Conservation (phyloP, 2,797 vertebrate genomes). For the Hypotaenidia okinawae region DNA sequence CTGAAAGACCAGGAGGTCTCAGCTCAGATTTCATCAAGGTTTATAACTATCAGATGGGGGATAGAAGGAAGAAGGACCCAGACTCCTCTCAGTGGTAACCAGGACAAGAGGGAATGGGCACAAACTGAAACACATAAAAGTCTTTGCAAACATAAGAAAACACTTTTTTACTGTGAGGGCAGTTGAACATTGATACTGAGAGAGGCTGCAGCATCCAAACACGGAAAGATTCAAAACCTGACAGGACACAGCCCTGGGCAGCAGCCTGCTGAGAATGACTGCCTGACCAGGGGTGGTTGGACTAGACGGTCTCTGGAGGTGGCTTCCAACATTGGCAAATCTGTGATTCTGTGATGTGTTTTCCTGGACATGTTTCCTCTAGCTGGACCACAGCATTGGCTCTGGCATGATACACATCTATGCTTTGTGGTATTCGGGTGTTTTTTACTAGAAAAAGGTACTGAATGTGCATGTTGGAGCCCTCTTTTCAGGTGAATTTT, state of each 20-base stretch:
- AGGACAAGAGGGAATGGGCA: background rate
- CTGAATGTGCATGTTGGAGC: background rate
- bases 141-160: background rate
- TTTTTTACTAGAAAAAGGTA: background rate
- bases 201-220: background rate
- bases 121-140: background rate
- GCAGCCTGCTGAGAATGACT: background rate
- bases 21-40: background rate
- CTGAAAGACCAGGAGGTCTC: background rate
- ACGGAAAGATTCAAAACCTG: background rate
- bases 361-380: background rate
- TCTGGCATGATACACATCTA: background rate
- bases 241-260: background rate
- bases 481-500: background rate
- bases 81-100: background rate
- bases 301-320: background rate
- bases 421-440: background rate
- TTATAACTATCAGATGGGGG: accelerated
- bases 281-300: background rate
- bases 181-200: background rate
- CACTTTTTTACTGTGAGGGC: background rate
- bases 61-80: background rate
- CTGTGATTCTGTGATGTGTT: background rate
- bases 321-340: background rate
- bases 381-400: background rate